A percentile compares a stretch with the other conserved stretches of the same genome.
Conservation (phyloP, 2,797 vertebrate species). For the Gymnodraco acuticeps region DNA sequence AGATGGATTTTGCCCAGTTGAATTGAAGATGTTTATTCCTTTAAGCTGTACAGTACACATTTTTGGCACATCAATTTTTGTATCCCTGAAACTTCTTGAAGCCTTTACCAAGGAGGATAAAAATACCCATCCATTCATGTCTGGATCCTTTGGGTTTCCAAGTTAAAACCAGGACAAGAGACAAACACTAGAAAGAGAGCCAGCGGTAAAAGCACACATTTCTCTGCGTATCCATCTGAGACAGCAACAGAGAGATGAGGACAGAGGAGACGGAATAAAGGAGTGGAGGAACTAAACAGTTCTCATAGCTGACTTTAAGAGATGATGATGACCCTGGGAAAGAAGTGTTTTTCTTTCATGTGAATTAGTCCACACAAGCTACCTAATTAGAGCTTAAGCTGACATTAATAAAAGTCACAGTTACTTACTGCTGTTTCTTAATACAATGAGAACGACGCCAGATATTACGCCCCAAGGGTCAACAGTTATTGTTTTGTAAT, state of each 20-base stretch:
- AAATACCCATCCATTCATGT: slow-evolving; percentile 43
- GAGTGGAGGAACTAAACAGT: slow-evolving; percentile 10
- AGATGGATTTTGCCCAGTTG: no score
- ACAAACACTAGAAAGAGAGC: slow-evolving; percentile 46
- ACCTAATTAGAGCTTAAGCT: slow-evolving; percentile 43
- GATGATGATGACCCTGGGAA: slow-evolving; percentile 49
- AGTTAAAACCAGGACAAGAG: slow-evolving; percentile 54
- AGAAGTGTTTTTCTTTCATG: slow-evolving; percentile 42
- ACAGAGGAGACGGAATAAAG: slow-evolving; percentile 23
- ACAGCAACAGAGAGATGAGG: slow-evolving; percentile 43
- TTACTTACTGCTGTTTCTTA: slow-evolving; percentile 21
- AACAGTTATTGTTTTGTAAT: slow-evolving; percentile 1
- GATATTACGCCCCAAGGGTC: slow-evolving; percentile 3
- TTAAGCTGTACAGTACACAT: neutral
- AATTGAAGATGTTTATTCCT: slow-evolving; percentile 5
- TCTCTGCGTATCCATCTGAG: slow-evolving; percentile 33
- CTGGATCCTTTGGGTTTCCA: slow-evolving; percentile 48
- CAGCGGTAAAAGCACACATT: slow-evolving; percentile 44
- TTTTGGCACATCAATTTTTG: neutral
- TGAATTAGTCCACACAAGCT: slow-evolving; percentile 47
- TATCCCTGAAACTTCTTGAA: slow-evolving; percentile 22
- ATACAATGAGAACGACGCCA: slow-evolving; percentile 30
- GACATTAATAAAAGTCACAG: slow-evolving; percentile 51
- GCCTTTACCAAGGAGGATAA: slow-evolving; percentile 30
- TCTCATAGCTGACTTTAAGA: slow-evolving; percentile 48